phyloP scores from a whole-genome alignment of 2,113 vertebrate species.

The Clarias magur region DNA sequence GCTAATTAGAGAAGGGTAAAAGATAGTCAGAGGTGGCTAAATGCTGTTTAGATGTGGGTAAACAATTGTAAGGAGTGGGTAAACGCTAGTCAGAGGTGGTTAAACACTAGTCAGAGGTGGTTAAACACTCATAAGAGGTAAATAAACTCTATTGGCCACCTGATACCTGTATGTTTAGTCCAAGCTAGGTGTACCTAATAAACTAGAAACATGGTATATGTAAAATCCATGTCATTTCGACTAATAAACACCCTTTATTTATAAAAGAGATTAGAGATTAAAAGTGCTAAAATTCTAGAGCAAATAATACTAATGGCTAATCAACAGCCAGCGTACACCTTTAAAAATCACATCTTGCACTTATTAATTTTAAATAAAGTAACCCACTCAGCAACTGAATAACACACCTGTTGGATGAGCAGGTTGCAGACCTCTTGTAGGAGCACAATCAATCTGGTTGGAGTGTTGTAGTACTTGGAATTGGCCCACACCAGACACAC shows the following conservation, averaged over 20 bases:
- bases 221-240: background rate
- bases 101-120: too few relatives aligned
- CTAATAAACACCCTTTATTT: background rate
- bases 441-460: constrained; percentile 78
- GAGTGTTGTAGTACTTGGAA: constrained; percentile 78
- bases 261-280: background rate
- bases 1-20: too few relatives aligned
- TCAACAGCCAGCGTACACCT: background rate
- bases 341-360: background rate
- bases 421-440: constrained; percentile 89
- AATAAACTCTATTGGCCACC: background rate
- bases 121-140: too few relatives aligned
- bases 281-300: background rate
- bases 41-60: too few relatives aligned
- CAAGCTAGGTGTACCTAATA: background rate
- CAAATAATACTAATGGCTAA: background rate
- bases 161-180: background rate
- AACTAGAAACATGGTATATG: background rate
- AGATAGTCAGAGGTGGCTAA: too few relatives aligned
- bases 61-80: too few relatives aligned
- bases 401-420: constrained; percentile 85
- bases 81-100: too few relatives aligned
- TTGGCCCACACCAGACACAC: constrained; percentile 86
- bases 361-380: background rate
- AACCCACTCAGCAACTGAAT: background rate